These are phyloP conservation scores for Melieria omissa DNA, from an alignment of 2,888 invertebrate species.

Conservation along the genomic window DNA sequence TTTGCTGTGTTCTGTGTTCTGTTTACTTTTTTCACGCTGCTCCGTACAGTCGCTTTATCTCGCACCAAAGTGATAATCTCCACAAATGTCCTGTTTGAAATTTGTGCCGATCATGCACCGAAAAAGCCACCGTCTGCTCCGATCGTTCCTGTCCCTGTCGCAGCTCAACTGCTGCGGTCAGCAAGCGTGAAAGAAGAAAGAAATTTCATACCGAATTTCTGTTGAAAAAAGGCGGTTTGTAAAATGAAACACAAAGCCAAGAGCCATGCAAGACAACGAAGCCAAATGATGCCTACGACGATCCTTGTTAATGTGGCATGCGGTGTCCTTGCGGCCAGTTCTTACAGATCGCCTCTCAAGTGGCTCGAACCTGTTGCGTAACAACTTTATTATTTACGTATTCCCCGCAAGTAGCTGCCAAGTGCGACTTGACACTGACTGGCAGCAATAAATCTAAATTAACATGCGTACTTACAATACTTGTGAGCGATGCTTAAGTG, in stretches of 20 bases:
- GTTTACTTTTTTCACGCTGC: background rate
- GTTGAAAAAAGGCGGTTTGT: slow-evolving; percentile 55
- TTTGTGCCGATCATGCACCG: background rate
- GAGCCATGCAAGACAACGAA: background rate
- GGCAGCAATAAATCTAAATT: slow-evolving; percentile 49
- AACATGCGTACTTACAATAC: slow-evolving; percentile 47
- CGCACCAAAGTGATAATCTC: slow-evolving; percentile 28
- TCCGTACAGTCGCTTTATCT: background rate
- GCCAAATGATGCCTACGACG: background rate
- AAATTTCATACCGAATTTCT: slow-evolving; percentile 46
- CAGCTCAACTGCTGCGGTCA: slow-evolving; percentile 8
- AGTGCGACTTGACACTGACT: slow-evolving; percentile 27
- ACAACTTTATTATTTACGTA: slow-evolving; percentile 54
- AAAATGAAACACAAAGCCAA: slow-evolving; percentile 54
- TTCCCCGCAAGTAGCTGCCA: slow-evolving; percentile 41
- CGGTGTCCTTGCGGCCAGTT: slow-evolving; percentile 18
- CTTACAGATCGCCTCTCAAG: slow-evolving; percentile 40
- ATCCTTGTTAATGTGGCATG: slow-evolving; percentile 6
- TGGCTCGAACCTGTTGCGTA: slow-evolving; percentile 45
- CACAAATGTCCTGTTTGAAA: slow-evolving; percentile 20
- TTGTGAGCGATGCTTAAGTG: slow-evolving; percentile 34
- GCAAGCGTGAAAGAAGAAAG: slow-evolving; percentile 26
- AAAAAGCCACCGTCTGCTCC: background rate
- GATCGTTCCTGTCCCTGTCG: slow-evolving; percentile 2
- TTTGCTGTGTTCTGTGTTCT: background rate